Evolutionary conservation across 2,113 vertebrate species (phyloP).

Genomic region (Phainopepla nitens): DNA sequence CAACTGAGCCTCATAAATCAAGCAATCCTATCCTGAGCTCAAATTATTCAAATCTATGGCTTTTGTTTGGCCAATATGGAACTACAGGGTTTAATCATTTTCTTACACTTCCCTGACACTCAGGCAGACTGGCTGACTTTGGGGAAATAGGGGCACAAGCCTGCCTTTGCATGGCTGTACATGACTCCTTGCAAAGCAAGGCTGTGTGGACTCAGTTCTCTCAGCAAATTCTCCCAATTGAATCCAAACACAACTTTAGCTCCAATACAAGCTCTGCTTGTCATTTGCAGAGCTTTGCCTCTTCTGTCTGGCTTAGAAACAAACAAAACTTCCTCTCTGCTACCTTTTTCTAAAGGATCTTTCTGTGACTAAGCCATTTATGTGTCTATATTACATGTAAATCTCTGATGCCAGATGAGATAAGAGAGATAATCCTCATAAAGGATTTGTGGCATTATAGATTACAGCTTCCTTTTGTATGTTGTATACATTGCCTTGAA

Average conservation of each 20-base stretch:
- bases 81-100: neutral
- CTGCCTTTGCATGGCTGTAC: neutral
- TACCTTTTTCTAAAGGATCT: neutral
- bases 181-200: neutral
- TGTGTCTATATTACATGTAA: slow-evolving; percentile 43
- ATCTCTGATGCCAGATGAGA: slow-evolving; percentile 52
- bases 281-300: neutral
- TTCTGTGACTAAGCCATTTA: slow-evolving; percentile 38
- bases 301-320: neutral
- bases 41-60: neutral
- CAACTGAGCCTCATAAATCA: neutral
- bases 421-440: slow-evolving; percentile 53
- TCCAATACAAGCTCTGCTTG: rapidly evolving
- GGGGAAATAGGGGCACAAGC: neutral
- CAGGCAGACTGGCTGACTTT: neutral
- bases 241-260: neutral
- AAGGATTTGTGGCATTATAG: slow-evolving; percentile 45
- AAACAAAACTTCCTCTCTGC: neutral
- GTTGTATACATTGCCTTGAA: slow-evolving; percentile 6
- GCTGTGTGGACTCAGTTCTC: neutral
- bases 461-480: neutral
- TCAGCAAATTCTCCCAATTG: neutral
- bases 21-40: neutral
- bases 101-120: neutral
- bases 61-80: neutral